A percentile compares a stretch with the other conserved stretches of the same genome.
Evolutionary conservation across 2,797 vertebrate genomes (phyloP).

Genomic region (Morus bassanus): DNA sequence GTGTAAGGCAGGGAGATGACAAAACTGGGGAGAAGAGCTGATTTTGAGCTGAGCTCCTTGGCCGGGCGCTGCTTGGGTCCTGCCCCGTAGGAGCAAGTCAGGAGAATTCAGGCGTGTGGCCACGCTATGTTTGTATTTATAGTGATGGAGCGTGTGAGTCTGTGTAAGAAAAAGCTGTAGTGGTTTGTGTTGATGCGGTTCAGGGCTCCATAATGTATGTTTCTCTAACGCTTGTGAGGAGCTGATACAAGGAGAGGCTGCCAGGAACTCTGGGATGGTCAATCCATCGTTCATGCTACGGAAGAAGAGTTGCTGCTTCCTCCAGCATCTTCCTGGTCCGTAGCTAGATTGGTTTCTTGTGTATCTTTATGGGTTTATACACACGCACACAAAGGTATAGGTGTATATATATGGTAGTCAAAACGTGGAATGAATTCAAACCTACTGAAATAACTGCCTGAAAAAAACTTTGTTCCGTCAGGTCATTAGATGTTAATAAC

Average conservation of each 20-base stretch:
- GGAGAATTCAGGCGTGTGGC: background rate
- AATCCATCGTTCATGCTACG: accelerated
- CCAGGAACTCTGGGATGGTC: background rate
- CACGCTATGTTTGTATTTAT: accelerated
- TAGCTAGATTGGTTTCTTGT: background rate
- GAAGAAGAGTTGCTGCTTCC: background rate
- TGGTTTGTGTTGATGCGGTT: background rate
- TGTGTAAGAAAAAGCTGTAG: too few relatives aligned
- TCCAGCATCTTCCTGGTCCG: background rate
- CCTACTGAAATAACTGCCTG: background rate
- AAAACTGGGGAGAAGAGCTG: background rate
- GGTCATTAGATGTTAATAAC: background rate
- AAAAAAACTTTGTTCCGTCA: background rate
- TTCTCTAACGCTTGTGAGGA: background rate
- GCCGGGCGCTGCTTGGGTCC: background rate
- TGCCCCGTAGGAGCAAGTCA: accelerated
- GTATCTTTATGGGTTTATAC: background rate
- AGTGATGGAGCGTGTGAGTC: accelerated
- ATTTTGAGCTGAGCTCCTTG: background rate
- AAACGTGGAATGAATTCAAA: background rate
- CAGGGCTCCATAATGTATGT: accelerated
- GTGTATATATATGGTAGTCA: too few relatives aligned
- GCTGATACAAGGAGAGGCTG: background rate
- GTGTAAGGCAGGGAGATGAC: background rate
- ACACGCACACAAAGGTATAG: background rate